Percentiles rank a stretch among this genome's conserved stretches.
These are phyloP conservation scores for Saccopteryx bilineata DNA, from an alignment of 2,113 vertebrate species.

Conservation along the genomic window DNA sequence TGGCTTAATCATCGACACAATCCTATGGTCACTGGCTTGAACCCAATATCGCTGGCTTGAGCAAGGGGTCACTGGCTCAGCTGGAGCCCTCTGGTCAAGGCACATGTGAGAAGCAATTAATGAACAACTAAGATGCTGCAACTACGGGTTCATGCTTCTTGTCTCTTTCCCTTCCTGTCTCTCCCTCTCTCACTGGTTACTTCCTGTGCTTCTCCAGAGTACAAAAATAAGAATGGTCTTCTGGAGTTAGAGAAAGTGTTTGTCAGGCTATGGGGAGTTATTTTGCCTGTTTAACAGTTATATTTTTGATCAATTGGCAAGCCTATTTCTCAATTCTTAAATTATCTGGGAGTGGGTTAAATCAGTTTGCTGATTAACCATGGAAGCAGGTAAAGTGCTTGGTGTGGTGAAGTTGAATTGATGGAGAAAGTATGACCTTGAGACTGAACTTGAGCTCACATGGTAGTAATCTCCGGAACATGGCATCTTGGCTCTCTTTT, in stretches of 20 bases:
- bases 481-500: background rate
- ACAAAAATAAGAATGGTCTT: background rate
- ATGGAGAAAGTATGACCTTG: background rate
- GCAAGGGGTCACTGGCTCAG: too few species aligned
- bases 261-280: background rate
- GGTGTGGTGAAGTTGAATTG: background rate
- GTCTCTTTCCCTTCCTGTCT: too few species aligned
- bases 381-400: background rate
- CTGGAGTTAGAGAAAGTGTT: background rate
- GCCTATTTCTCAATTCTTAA: constrained; percentile 10
- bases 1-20: too few species aligned
- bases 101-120: too few species aligned
- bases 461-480: background rate
- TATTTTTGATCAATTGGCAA: background rate
- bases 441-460: background rate
- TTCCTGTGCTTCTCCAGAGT: background rate
- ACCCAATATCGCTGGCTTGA: too few species aligned
- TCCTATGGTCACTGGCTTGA: too few species aligned
- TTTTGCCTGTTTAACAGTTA: background rate
- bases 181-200: background rate
- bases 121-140: too few species aligned
- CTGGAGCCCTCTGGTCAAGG: too few species aligned
- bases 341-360: background rate
- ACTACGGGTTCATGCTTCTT: too few species aligned
- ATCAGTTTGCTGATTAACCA: background rate